Percentiles rank a stretch among this genome's conserved stretches.
phyloP scores from a whole-genome alignment of 2,888 invertebrate species.

The Pheosia gnoma region DNA sequence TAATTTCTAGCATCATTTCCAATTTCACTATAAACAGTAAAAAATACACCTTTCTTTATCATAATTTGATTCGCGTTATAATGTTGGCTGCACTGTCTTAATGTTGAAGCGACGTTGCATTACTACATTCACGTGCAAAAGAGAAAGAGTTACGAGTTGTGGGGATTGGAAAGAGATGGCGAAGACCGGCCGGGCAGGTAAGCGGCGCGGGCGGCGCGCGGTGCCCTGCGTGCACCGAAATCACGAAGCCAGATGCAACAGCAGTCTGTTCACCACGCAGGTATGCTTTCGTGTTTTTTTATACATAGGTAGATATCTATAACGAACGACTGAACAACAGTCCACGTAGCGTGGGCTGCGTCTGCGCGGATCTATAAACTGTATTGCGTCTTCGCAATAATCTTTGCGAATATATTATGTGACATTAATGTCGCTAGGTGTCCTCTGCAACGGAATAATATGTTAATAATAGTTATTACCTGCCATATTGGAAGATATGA shows the following conservation, averaged over 20 bases:
- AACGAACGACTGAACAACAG: conserved; percentile 24
- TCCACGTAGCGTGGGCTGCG: conserved; percentile 28
- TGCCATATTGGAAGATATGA: neutral
- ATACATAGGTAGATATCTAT: conserved; percentile 21
- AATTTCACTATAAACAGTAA: neutral
- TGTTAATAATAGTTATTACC: neutral
- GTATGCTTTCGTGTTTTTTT: conserved; percentile 26
- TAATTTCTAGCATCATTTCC: neutral
- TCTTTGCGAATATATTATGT: conserved; percentile 6
- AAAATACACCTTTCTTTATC: conserved; percentile 24
- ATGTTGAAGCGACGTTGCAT: conserved; percentile 49
- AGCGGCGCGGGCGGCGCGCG: conserved; percentile 47
- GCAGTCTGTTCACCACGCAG: conserved; percentile 44
- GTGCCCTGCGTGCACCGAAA: conserved; percentile 55
- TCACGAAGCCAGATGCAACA: conserved; percentile 64
- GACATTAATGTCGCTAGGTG: neutral
- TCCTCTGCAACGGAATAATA: neutral
- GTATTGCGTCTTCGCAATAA: conserved; percentile 18
- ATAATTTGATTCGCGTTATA: conserved; percentile 34
- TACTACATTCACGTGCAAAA: conserved; percentile 44
- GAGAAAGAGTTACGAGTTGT: conserved; percentile 32
- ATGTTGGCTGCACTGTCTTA: conserved; percentile 41
- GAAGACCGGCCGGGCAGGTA: conserved; percentile 67
- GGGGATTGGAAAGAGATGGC: conserved; percentile 45
- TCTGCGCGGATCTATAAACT: conserved; percentile 26